phyloP scores from a whole-genome alignment of 1,140 invertebrate species.

The Orius insidiosus region DNA sequence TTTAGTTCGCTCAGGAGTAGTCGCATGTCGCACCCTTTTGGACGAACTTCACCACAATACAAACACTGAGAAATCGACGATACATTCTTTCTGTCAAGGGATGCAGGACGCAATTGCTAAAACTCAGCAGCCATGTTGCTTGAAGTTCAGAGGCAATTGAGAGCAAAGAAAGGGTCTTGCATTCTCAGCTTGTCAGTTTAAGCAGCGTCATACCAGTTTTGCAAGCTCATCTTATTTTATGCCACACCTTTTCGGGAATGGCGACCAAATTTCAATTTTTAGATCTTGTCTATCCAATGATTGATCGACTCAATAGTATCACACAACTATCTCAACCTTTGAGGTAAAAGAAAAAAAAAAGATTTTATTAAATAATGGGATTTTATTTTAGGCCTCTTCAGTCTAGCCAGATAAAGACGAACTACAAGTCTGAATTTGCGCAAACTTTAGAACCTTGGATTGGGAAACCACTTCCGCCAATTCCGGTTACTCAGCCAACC shows the following conservation, averaged over 20 bases:
- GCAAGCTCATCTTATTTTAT: constrained; percentile 45
- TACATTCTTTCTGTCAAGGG: constrained; percentile 46
- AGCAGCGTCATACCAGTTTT: constrained; percentile 43
- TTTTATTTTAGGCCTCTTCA: constrained; percentile 29
- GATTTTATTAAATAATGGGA: neutral
- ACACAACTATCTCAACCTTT: constrained; percentile 46
- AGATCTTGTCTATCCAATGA: constrained; percentile 44
- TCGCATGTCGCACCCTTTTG: constrained; percentile 42
- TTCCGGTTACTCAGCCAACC: constrained; percentile 8
- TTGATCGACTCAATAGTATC: constrained; percentile 42
- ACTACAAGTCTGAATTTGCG: constrained; percentile 44
- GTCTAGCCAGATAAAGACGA: constrained; percentile 39
- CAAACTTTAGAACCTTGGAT: constrained; percentile 43
- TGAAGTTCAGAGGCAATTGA: constrained; percentile 47
- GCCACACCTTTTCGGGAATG: constrained; percentile 44
- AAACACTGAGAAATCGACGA: constrained; percentile 43
- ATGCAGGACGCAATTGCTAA: constrained; percentile 45
- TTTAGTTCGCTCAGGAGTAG: constrained; percentile 41
- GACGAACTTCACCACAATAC: constrained; percentile 45
- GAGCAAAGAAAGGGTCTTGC: constrained; percentile 42
- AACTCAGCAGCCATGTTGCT: constrained; percentile 41
- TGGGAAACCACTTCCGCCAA: constrained; percentile 20
- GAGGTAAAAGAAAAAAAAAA: constrained; percentile 29
- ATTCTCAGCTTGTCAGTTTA: constrained; percentile 36
- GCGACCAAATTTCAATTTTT: constrained; percentile 55